Evolutionary conservation across 1,140 invertebrate genomes (phyloP), one percentile per base, ranked within the genome.

Genomic region (Lutraria rhynchaena): DNA sequence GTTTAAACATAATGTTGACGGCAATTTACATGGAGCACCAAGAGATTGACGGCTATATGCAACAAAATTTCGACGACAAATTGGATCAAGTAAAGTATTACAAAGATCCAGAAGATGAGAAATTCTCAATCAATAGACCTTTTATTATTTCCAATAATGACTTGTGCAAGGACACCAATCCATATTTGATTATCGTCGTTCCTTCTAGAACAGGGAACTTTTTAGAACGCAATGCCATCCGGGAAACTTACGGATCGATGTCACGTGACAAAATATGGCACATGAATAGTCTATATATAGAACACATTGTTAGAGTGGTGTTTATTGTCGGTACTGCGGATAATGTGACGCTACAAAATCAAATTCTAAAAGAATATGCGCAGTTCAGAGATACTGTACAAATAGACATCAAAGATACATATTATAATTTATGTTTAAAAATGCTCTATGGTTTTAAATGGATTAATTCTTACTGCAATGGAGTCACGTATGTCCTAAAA

Each of bases 371-470:
- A 19, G 61, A 65, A 65, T 19, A 27, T 44, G 3, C 5, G 3
- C 9, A 41, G n/a, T n/a, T 41, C 44, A 41, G 33, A 35, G 61
- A 65, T 15, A 65, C 44, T 7, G 61, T 65, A 0, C 61, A 65
- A 24, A 17, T 44, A 17, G 61, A 65, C 9, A n/a, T 65, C 35
- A 15, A n/a, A 44, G 61, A 65, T 11, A 33, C 61, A 0, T 41
- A 44, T n/a, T n/a, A 65, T 65, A 65, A 65, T 31, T n/a, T 65
- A 65, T 33, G 27, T 0, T 41, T 4, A 3, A 65, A 65, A 65
- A 65, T 65, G 61, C 24, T 65, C 33, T 15, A 46, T 41, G 61
- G 33, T 24, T 44, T 65, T 22, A 37, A 17, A 24, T 65, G 61
- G 61, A n/a, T 65, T 19, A 44, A 44, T 13, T 3, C 3, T 19